These are phyloP conservation scores for Leptinotarsa defecta DNA, from an alignment of 1,140 invertebrate species.

Conservation along the genomic window DNA sequence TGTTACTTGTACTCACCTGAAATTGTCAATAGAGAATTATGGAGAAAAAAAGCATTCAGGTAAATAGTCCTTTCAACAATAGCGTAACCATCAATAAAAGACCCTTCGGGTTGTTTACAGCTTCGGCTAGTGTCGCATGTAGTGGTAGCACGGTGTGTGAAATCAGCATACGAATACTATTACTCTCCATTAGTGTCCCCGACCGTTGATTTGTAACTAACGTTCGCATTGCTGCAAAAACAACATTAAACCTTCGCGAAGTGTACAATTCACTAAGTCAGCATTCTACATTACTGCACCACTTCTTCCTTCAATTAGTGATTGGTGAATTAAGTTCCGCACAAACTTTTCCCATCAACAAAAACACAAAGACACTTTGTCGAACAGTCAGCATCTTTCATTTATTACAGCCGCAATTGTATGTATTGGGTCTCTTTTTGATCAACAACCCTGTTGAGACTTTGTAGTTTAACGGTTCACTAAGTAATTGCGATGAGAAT, in stretches of 20 bases:
- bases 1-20: neutral
- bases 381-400: slow-evolving; percentile 10
- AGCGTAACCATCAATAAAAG: slow-evolving; percentile 43
- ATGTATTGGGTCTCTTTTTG: neutral
- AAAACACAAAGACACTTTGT: slow-evolving; percentile 18
- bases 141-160: slow-evolving; percentile 47
- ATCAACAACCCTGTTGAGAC: neutral
- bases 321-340: slow-evolving; percentile 11
- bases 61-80: slow-evolving; percentile 41
- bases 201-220: slow-evolving; percentile 51
- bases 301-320: slow-evolving; percentile 11
- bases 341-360: slow-evolving; percentile 2
- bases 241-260: slow-evolving; percentile 45
- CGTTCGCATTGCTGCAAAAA: slow-evolving; percentile 48
- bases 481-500: neutral
- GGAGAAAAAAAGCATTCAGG: slow-evolving; percentile 37
- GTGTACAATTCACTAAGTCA: slow-evolving; percentile 34
- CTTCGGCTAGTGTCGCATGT: slow-evolving; percentile 40
- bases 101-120: slow-evolving; percentile 43
- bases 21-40: neutral
- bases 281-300: slow-evolving; percentile 23
- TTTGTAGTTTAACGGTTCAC: neutral
- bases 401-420: slow-evolving; percentile 8
- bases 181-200: slow-evolving; percentile 52
- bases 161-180: slow-evolving; percentile 54